phyloP scores from a whole-genome alignment of 2,797 vertebrate species.

The Diplodus puntazzo region DNA sequence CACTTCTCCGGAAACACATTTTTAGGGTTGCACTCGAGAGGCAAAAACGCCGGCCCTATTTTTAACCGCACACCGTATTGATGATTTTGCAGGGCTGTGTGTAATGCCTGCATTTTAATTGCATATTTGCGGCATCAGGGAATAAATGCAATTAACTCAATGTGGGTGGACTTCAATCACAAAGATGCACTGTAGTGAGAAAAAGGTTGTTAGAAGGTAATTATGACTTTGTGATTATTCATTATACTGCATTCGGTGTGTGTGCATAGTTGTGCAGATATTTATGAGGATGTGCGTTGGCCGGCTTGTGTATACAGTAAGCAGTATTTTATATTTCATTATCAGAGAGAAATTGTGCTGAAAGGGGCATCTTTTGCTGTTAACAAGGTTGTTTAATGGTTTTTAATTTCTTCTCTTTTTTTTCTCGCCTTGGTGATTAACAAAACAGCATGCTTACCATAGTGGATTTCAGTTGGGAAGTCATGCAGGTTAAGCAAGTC shows the following conservation, averaged over 20 bases:
- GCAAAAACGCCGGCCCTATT: slow-evolving; percentile 59
- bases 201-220: slow-evolving; percentile 84
- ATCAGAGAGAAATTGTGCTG: slow-evolving; percentile 67
- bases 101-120: slow-evolving; percentile 82
- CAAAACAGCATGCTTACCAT: slow-evolving; percentile 13
- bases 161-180: slow-evolving; percentile 86
- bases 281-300: slow-evolving; percentile 43
- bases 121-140: slow-evolving; percentile 79
- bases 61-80: slow-evolving; percentile 68
- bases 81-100: slow-evolving; percentile 77
- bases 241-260: slow-evolving; percentile 65
- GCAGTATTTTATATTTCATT: slow-evolving; percentile 70
- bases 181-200: slow-evolving; percentile 83
- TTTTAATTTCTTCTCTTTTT: slow-evolving; percentile 47
- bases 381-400: slow-evolving; percentile 74
- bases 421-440: slow-evolving; percentile 38
- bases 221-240: slow-evolving; percentile 84
- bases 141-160: slow-evolving; percentile 85
- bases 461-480: slow-evolving; percentile 19
- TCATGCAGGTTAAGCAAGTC: slow-evolving; percentile 38
- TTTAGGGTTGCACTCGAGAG: slow-evolving; percentile 43
- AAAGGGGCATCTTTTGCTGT: slow-evolving; percentile 77
- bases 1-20: slow-evolving; percentile 39
- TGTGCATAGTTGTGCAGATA: slow-evolving; percentile 35
- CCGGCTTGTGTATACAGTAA: slow-evolving; percentile 59